Conservation (phyloP, 2,113 vertebrate species). For the Engraulis encrasicolus region DNA sequence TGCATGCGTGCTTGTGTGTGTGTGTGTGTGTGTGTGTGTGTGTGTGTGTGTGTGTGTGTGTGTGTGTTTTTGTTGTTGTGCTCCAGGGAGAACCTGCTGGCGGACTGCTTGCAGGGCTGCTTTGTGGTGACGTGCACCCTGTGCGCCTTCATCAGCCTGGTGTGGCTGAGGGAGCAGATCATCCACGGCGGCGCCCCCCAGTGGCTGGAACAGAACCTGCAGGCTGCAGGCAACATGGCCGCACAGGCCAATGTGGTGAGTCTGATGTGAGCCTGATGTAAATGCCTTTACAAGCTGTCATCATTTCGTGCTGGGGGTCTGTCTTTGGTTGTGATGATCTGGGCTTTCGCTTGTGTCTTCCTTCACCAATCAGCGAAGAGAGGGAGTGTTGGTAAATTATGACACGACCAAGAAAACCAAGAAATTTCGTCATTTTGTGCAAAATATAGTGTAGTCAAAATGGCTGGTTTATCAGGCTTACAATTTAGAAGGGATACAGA, state of each 20-base stretch:
- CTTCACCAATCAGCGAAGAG: too few relatives aligned
- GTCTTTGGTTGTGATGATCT: too few relatives aligned
- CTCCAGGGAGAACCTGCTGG: constrained; percentile 91
- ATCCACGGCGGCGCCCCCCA: constrained; percentile 93
- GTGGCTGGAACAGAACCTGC: constrained; percentile 91
- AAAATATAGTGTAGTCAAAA: too few relatives aligned
- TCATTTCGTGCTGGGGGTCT: too few relatives aligned
- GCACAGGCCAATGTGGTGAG: constrained; percentile 87
- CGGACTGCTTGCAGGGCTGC: constrained; percentile 95
- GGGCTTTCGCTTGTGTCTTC: too few relatives aligned
- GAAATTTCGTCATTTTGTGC: too few relatives aligned
- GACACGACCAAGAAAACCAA: too few relatives aligned
- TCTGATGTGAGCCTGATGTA: too few relatives aligned
- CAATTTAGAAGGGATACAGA: too few relatives aligned
- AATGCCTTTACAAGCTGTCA: background rate
- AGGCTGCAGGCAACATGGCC: constrained; percentile 82
- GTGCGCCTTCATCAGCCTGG: constrained; percentile 97
- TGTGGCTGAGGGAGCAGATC: constrained; percentile 96
- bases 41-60: background rate
- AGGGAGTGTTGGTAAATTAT: too few relatives aligned
- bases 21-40: background rate
- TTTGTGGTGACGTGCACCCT: constrained; percentile 97
- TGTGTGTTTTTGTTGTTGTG: constrained; percentile 20
- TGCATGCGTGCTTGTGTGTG: too few relatives aligned
- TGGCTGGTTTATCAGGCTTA: too few relatives aligned